Percentiles rank a stretch among this genome's conserved stretches.
Conservation (phyloP, 1,140 invertebrate species). For the Drosophila parabipectinata region DNA sequence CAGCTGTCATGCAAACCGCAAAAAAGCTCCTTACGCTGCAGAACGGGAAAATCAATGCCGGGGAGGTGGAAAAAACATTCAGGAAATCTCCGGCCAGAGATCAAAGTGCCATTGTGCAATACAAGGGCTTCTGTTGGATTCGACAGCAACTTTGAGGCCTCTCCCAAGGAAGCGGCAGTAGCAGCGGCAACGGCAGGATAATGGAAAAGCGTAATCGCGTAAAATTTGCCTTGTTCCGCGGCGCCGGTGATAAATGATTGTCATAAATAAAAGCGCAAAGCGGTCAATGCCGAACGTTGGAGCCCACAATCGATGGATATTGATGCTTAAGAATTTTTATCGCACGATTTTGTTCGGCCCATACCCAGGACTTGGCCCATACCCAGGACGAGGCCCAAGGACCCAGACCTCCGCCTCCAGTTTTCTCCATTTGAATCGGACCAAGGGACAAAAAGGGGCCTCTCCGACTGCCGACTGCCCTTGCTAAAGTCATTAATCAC, state of each 20-base stretch:
- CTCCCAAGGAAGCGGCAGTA: slow-evolving; percentile 2
- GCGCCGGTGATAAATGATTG: slow-evolving; percentile 76
- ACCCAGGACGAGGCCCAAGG: neutral
- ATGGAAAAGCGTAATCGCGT: slow-evolving; percentile 79
- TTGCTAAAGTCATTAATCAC: slow-evolving; percentile 71
- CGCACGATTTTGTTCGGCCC: slow-evolving; percentile 70
- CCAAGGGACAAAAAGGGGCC: neutral
- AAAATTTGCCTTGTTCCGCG: slow-evolving; percentile 75
- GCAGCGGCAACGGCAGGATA: slow-evolving; percentile 46
- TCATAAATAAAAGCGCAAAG: slow-evolving; percentile 76
- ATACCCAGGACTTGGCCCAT: slow-evolving; percentile 35
- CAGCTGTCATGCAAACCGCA: slow-evolving; percentile 54
- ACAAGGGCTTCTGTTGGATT: slow-evolving; percentile 25
- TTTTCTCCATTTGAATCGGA: slow-evolving; percentile 8
- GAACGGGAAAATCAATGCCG: slow-evolving; percentile 48
- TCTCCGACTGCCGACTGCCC: slow-evolving; percentile 13
- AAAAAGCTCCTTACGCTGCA: slow-evolving; percentile 21
- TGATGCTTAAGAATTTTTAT: slow-evolving; percentile 82
- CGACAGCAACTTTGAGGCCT: slow-evolving; percentile 9
- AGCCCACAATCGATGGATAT: slow-evolving; percentile 68
- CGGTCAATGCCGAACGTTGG: slow-evolving; percentile 49
- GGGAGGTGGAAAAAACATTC: slow-evolving; percentile 20
- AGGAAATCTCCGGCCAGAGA: slow-evolving; percentile 50
- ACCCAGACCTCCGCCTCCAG: neutral
- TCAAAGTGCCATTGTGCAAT: slow-evolving; percentile 59